Conservation (phyloP, 2,888 invertebrate genomes). For the Colostygia pectinataria region DNA sequence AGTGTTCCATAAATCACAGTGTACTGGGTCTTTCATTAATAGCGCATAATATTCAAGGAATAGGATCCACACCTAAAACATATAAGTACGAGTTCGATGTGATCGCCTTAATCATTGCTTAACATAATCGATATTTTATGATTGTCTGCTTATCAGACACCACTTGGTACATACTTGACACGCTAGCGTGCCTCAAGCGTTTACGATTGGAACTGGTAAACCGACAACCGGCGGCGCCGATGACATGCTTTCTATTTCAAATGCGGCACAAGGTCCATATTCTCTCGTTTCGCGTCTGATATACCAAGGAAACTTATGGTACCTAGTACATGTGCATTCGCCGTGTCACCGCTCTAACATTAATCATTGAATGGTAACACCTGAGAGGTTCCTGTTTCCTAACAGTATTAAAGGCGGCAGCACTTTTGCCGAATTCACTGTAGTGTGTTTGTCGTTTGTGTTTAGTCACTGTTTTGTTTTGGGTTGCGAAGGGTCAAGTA, state of each 20-base stretch:
- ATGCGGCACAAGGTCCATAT: constrained; percentile 7
- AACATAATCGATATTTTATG: no score
- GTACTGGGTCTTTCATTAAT: no score
- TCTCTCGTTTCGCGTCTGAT: constrained; percentile 27
- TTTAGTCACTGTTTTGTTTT: constrained; percentile 44
- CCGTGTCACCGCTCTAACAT: constrained; percentile 66
- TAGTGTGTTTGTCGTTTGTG: constrained; percentile 38
- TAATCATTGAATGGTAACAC: constrained; percentile 75
- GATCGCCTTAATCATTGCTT: no score
- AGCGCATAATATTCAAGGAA: no score
- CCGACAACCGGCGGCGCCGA: not conserved
- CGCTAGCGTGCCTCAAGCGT: not conserved
- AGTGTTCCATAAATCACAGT: no score
- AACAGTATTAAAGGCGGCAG: constrained; percentile 58
- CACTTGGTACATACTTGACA: no score
- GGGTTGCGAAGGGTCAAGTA: not conserved
- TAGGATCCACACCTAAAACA: no score
- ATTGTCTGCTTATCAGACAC: no score
- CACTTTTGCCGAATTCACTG: constrained; percentile 55
- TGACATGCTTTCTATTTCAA: not conserved
- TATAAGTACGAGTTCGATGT: no score
- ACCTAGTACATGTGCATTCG: constrained; percentile 47
- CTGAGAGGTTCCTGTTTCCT: constrained; percentile 68
- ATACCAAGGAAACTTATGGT: constrained; percentile 44
- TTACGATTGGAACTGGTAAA: not conserved